Evolutionary conservation across 2,797 vertebrate genomes (phyloP), one percentile per base, ranked within the genome.

Genomic region (Neostethus bicornis): DNA sequence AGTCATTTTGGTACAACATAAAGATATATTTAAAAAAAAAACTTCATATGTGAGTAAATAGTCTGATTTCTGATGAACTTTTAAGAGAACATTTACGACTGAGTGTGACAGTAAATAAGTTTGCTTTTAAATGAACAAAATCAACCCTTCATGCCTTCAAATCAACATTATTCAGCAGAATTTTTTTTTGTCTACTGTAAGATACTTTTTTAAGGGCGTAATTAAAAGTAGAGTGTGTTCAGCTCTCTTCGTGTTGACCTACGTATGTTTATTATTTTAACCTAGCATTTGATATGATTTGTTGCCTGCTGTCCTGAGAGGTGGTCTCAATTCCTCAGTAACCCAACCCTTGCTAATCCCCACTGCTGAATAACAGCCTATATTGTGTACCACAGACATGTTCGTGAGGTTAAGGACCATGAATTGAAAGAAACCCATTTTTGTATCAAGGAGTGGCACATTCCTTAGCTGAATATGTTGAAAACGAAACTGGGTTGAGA

Each of bases 291-390:
- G 65, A 16, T 32, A 44, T 35, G 13, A 43, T 55, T 54, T 51
- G 66, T 25, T 45, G 58, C 34, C 62, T 62, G 43, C 60, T 64
- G 48, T 60, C 53, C 34, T 61, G 48, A 74, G 23, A 68, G 62
- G 59, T 25, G 0, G 42, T 35, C 44, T 70, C 61, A 59, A 23
- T 50, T 45, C 66, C 46, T 60, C 55, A 28, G 82, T 80, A 87
- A 88, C 77, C 56, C 51, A 71, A 83, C 60, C 58, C 71, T 73
- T 20, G 42, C 44, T 84, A 80, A 85, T 85, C 77, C 73, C 41
- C 19, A 5, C 49, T 64, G 48, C 66, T 70, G 59, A 71, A 45
- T 72, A 85, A 67, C 70, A 67, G 51, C 70, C n/a, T 75, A 63
- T 49, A 48, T 44, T 65, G 37, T 71, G 64, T 56, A 53, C 35